Conservation (phyloP, 2,113 vertebrate genomes). For the Edolisoma coerulescens region DNA sequence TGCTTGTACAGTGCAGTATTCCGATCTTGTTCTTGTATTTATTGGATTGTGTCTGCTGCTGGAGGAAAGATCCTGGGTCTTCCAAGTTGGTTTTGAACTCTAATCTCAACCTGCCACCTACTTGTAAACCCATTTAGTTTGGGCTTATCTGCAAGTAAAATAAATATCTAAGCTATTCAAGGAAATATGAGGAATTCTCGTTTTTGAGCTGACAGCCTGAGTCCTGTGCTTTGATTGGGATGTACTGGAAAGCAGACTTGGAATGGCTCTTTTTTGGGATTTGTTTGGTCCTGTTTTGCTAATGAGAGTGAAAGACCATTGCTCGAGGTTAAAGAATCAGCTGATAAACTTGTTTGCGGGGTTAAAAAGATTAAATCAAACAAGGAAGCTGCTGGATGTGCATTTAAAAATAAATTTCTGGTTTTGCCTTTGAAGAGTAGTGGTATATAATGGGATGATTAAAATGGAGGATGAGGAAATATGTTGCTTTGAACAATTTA, state of each 20-base stretch:
- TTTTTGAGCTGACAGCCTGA: not conserved
- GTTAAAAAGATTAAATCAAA: not conserved
- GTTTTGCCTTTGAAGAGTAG: not conserved
- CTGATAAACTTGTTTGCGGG: not conserved
- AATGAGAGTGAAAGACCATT: not conserved
- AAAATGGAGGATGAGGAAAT: constrained; percentile 25
- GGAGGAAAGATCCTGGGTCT: not conserved
- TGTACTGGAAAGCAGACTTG: not conserved
- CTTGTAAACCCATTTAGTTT: not conserved
- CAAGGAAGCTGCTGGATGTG: not conserved
- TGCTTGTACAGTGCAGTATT: not conserved
- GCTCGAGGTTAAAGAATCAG: not conserved
- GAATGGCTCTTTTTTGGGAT: not conserved
- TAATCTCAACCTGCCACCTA: not conserved
- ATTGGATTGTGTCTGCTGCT: not conserved
- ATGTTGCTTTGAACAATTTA: not conserved
- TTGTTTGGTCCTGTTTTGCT: not conserved
- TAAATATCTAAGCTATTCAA: not conserved
- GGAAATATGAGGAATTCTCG: not conserved
- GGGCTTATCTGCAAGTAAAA: not conserved
- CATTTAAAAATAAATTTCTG: not conserved
- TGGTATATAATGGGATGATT: constrained; percentile 8
- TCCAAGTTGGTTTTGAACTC: not conserved
- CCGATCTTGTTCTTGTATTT: not conserved
- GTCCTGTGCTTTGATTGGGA: not conserved